phyloP scores from a whole-genome alignment of 2,113 vertebrate species.

The Sander lucioperca region DNA sequence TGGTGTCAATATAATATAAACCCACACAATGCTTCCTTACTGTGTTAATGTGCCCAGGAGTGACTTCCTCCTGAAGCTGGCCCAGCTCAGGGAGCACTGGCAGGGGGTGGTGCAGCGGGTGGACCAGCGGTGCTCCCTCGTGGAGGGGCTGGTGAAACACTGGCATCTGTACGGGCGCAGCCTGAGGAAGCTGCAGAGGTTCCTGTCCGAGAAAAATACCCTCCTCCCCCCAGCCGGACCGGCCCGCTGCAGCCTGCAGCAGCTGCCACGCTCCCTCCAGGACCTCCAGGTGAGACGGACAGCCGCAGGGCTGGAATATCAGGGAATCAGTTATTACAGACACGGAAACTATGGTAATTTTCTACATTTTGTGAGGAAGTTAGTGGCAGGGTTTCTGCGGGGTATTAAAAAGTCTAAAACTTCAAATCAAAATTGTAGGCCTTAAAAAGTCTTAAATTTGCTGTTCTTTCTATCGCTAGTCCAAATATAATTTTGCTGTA shows the following conservation, averaged over 20 bases:
- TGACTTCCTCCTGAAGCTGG: constrained; percentile 89
- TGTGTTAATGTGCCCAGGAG: constrained; percentile 76
- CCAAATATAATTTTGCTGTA: too few relatives aligned
- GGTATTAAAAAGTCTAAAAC: too few relatives aligned
- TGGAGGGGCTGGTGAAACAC: constrained; percentile 82
- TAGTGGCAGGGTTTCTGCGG: too few relatives aligned
- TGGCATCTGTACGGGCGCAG: constrained; percentile 88
- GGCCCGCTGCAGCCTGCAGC: constrained; percentile 80
- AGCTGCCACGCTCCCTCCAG: constrained; percentile 81
- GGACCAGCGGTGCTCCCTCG: constrained; percentile 85
- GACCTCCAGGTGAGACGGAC: constrained; percentile 77
- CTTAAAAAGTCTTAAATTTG: too few relatives aligned
- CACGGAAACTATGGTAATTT: neutral
- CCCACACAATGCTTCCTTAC: neutral
- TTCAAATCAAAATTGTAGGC: too few relatives aligned
- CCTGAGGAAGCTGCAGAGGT: constrained; percentile 81
- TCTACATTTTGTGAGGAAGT: neutral
- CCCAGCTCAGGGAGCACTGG: constrained; percentile 89
- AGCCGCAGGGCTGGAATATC: too few relatives aligned
- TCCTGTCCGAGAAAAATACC: constrained; percentile 79
- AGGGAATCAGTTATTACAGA: too few relatives aligned
- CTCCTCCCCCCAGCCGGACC: constrained; percentile 83
- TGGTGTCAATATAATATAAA: too few relatives aligned
- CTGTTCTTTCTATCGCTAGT: too few relatives aligned
- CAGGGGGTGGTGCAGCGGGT: constrained; percentile 82